Base-by-base conservation (phyloP, 2,797 vertebrate genomes). In the Poeciliopsis turneri region DNA sequence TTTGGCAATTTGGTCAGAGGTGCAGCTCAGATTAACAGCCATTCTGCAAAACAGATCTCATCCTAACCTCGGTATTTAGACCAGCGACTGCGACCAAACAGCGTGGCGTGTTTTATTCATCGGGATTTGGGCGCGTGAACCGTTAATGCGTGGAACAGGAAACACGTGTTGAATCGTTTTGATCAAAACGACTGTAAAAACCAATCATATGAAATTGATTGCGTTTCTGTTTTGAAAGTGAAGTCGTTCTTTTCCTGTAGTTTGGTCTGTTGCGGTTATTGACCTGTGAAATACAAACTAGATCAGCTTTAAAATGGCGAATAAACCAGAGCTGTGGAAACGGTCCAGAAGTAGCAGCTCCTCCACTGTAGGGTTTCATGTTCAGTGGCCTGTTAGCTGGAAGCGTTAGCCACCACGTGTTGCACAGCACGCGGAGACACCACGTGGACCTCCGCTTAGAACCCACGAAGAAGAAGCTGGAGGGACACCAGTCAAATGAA, bases 361-460 rank as follows among this genome's bases (percentile, higher is more conserved):
- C 13, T n/a, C n/a, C n/a, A 2, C 5, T 2, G 39, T 9, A 7
- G 64, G 9, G 23, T 68, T 43, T 5, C 2, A 43, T 41, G 12
- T 45, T 28, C 11, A 28, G n/a, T 43, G 68, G 66, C 41, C 36
- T 41, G 49, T 75, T 84, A 82, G 78, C 78, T 49, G 0, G 1
- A 2, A 0, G 0, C 10, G 57, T 70, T 88, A 86, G 84, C 82
- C 10, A 5, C 66, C 1, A 11, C 20, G 64, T 83, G 90, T 85
- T 82, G 80, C 73, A 76, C 36, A 25, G 39, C 93, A 92, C 90
- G 86, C 93, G n/a, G 69, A 36, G 30, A 25, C 70, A 57, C 79
- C 89, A 90, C 91, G 90, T 93, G 93, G 75, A 46, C 55, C n/a
- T 57, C 4, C 45, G 51, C 5, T 2, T 28, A 16, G 7, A 23